Evolutionary conservation across 1,140 invertebrate genomes (phyloP).

Genomic region (Macrobrachium rosenbergii): DNA sequence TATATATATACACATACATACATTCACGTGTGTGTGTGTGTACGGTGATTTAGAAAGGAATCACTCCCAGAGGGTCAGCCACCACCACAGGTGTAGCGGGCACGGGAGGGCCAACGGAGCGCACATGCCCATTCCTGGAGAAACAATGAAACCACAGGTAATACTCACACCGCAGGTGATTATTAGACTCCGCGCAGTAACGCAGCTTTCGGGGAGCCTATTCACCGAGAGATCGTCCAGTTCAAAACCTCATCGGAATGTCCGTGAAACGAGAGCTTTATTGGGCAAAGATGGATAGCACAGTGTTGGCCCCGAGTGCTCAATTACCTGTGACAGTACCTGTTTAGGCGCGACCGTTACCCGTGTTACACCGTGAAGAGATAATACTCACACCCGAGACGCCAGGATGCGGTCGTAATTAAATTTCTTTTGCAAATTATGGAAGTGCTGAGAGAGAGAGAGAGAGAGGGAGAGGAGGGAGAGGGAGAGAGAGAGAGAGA

Average conservation of each 20-base stretch:
- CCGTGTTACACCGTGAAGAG: constrained; percentile 26
- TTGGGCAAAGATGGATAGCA: neutral
- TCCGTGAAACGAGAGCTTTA: neutral
- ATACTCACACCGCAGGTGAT: constrained; percentile 4
- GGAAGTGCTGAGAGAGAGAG: neutral
- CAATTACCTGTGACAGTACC: constrained; percentile 32
- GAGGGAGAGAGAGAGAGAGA: no score
- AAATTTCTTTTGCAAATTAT: constrained; percentile 21
- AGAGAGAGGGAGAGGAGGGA: no score
- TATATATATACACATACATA: constrained; percentile 4
- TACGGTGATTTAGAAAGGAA: neutral
- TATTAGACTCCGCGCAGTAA: neutral
- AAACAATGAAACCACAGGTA: constrained; percentile 39
- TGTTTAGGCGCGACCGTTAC: constrained; percentile 19
- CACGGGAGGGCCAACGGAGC: neutral
- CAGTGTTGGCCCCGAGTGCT: neutral
- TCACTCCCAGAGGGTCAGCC: no score
- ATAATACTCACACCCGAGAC: neutral
- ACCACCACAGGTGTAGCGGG: no score
- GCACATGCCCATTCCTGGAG: neutral
- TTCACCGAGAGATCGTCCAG: neutral
- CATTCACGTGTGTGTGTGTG: neutral
- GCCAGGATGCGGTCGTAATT: constrained; percentile 5
- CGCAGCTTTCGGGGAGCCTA: neutral
- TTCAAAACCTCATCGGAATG: neutral